Conservation (phyloP, 2,888 invertebrate genomes). For the Euplagia quadripunctaria region DNA sequence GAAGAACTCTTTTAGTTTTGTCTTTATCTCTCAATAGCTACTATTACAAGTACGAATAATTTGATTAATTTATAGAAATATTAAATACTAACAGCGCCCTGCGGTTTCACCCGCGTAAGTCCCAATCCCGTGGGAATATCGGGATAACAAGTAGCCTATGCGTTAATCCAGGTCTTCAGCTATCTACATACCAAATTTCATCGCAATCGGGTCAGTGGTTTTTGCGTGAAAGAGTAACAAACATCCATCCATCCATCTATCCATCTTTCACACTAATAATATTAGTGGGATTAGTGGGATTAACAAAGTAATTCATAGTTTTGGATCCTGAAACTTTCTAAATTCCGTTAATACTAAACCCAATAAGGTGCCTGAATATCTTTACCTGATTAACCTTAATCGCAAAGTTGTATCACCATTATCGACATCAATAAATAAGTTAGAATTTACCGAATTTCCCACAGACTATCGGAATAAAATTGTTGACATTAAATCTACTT, state of each 20-base stretch:
- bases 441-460: conserved; percentile 8
- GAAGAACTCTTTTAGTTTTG: background rate
- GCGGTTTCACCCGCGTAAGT: no score
- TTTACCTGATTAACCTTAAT: conserved; percentile 17
- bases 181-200: no score
- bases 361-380: background rate
- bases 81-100: background rate
- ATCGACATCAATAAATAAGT: conserved; percentile 17
- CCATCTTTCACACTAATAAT: no score
- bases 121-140: no score
- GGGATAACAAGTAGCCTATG: no score
- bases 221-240: no score
- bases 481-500: conserved; percentile 43
- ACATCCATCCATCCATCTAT: no score
- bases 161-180: no score
- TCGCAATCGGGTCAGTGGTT: no score
- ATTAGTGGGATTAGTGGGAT: no score
- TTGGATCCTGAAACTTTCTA: conserved; percentile 3
- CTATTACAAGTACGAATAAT: background rate
- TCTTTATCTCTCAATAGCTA: background rate
- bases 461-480: conserved; percentile 15
- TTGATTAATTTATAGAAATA: background rate
- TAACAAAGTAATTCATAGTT: background rate
- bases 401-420: conserved; percentile 20
- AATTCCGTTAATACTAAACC: conserved; percentile 19